Evolutionary conservation across 2,113 vertebrate species (phyloP), one percentile per base, ranked within the genome.

Genomic region (Nipponia nippon): DNA sequence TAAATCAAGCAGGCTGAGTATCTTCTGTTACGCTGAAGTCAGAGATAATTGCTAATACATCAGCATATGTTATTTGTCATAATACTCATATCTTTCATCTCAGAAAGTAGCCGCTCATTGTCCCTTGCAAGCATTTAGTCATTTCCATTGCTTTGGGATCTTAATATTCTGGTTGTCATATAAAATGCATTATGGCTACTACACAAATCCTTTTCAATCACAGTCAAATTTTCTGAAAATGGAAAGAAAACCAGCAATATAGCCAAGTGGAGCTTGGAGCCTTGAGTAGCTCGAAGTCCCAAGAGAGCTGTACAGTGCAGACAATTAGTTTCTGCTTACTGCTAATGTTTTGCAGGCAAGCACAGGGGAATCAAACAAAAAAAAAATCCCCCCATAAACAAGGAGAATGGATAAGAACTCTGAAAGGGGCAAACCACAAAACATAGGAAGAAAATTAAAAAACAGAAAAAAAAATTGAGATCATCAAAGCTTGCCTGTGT

Each of bases 311-410:
- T 84, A 50, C 40, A 47, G 11, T 56, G 46, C 84, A 95, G 92
- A 95, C 84, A 85, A 93, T 96, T 95, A 94, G 91, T 83, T 97
- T 94, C 89, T 95, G 89, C 89, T 93, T 95, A 93, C 83, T 0
- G 1, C 36, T 80, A 93, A 82, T 65, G 73, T 85, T 91, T 79
- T 91, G 62, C 53, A 91, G 77, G 77, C 70, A 93, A 94, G 84
- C 32, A 38, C 30, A 85, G 15, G 13, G 34, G 55, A 90, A 82
- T 86, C 13, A 73, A 88, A 75, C 7, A 13, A 50, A 40, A 67
- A 53, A 56, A 56, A 71, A 73, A 67, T 53, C 13, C 32, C 42
- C 22, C 61, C 26, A 72, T 52, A 85, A 94, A 79, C 21, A 59
- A 85, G 30, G 7, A 82, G 50, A 93, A 93, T 2, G 27, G 34